Evolutionary conservation across 2,113 vertebrate species (phyloP).

Genomic region (Megaceryle torquata): DNA sequence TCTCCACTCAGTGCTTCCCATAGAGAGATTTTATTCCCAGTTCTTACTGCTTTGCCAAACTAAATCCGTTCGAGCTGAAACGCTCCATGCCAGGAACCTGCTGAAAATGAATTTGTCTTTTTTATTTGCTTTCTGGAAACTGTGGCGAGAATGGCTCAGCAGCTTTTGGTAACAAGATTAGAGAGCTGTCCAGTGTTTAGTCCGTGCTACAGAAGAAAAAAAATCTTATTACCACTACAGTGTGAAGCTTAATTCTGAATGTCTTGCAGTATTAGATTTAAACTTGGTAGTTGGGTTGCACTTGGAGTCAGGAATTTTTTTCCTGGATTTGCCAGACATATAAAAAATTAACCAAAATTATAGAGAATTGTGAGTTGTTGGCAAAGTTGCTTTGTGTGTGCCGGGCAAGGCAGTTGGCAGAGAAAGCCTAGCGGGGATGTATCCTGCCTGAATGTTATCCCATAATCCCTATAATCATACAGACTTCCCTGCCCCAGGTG

Average conservation of each 20-base stretch:
- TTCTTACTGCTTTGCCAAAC: background rate
- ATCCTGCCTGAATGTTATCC: background rate
- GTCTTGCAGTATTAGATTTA: background rate
- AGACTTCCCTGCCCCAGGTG: background rate
- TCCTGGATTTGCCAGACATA: background rate
- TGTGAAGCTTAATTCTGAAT: background rate
- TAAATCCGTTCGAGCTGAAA: background rate
- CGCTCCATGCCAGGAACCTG: background rate
- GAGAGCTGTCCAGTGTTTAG: background rate
- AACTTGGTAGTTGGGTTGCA: background rate
- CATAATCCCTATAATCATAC: background rate
- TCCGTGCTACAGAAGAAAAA: background rate
- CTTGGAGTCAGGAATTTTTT: background rate
- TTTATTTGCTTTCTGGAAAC: background rate
- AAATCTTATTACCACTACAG: background rate
- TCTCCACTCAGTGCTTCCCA: rapidly evolving
- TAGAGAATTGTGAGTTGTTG: background rate
- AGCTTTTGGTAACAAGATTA: slow-evolving; percentile 7
- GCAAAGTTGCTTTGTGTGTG: background rate
- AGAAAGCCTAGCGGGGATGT: background rate
- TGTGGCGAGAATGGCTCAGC: background rate
- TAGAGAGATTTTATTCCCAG: background rate
- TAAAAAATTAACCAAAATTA: background rate
- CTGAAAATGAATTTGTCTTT: slow-evolving; percentile 2
- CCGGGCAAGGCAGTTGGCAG: background rate